Percentiles rank a stretch among this genome's conserved stretches.
Evolutionary conservation across 2,797 vertebrate genomes (phyloP).

Genomic region (Sparidentex hasta): DNA sequence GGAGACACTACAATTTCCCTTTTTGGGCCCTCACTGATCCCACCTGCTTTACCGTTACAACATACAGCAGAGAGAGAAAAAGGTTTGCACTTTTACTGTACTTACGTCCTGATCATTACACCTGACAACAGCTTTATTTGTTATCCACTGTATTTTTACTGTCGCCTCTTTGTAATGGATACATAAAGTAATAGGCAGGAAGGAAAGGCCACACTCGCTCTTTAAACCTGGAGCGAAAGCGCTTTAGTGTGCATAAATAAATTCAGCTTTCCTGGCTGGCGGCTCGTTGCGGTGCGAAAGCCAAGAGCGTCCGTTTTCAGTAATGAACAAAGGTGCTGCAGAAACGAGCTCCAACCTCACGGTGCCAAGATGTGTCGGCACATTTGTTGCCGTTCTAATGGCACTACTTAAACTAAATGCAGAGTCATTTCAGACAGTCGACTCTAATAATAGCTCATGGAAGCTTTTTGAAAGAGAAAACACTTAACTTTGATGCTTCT

Average conservation of each 20-base stretch:
- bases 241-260: conserved; percentile 74
- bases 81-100: background rate
- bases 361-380: conserved; percentile 74
- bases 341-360: conserved; percentile 21
- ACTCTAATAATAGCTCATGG: conserved; percentile 45
- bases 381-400: conserved; percentile 67
- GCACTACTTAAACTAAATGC: conserved; percentile 66
- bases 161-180: conserved; percentile 52
- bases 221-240: conserved; percentile 64
- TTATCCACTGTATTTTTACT: conserved; percentile 50
- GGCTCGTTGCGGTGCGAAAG: conserved; percentile 44
- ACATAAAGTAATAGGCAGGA: conserved; percentile 39
- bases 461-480: conserved; percentile 37
- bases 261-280: conserved; percentile 62
- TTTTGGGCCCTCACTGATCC: background rate
- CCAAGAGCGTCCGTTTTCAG: conserved; percentile 69
- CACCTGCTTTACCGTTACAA: background rate
- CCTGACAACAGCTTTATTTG: conserved; percentile 43
- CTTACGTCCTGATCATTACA: conserved; percentile 4
- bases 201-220: conserved; percentile 52
- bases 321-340: conserved; percentile 72
- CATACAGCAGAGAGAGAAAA: background rate
- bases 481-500: conserved; percentile 38
- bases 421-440: conserved; percentile 61
- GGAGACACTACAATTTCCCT: background rate